phyloP scores from a whole-genome alignment of 2,888 invertebrate genomes.

The Pomacea canaliculata region DNA sequence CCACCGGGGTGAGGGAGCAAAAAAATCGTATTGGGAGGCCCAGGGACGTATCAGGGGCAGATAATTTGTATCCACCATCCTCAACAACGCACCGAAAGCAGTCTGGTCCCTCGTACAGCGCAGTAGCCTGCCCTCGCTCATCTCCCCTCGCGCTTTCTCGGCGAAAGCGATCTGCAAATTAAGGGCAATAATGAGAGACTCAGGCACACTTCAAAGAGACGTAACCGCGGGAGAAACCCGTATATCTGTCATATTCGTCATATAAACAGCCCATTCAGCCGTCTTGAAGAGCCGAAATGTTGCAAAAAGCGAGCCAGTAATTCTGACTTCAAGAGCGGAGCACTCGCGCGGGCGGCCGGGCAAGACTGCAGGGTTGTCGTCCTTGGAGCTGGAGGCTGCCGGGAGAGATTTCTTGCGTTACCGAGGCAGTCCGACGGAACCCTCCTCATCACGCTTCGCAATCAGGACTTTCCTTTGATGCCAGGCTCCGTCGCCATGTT shows the following conservation, averaged over 20 bases:
- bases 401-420: no score
- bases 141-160: not conserved
- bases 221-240: conserved; percentile 9
- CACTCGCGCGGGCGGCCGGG: not conserved
- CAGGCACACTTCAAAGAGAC: conserved; percentile 17
- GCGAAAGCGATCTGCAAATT: not conserved
- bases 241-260: conserved; percentile 26
- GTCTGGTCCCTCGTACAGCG: not conserved
- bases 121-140: not conserved
- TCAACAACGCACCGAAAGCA: not conserved
- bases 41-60: conserved; percentile 15
- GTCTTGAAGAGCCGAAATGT: not conserved
- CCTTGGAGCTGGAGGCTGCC: no score
- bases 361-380: no score
- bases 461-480: no score
- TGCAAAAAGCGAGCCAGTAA: not conserved
- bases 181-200: not conserved
- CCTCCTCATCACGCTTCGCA: no score
- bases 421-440: no score
- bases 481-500: no score
- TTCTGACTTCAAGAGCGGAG: conserved; percentile 7
- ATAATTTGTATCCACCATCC: conserved; percentile 11
- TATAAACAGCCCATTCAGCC: conserved; percentile 21
- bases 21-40: conserved; percentile 15
- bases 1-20: no score